Evolutionary conservation across 1,140 invertebrate genomes (phyloP), one percentile per base, ranked within the genome.

Genomic region (Hyphantria cunea): DNA sequence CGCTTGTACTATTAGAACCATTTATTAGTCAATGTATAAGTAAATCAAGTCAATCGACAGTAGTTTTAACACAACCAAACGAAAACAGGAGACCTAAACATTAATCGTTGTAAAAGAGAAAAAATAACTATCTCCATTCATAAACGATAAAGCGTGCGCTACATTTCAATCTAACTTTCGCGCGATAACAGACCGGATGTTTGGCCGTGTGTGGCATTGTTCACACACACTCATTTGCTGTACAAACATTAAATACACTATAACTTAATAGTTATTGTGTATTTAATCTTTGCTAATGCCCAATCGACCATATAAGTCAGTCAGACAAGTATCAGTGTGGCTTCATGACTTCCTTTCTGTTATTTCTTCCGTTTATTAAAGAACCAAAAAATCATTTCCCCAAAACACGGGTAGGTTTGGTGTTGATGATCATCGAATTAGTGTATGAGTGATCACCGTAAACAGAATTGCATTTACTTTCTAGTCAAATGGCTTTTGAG

Each of bases 171-270:
- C 71, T 65, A 82, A 84, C 66, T 75, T 82, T 66, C 45, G 66
- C 63, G 68, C 76, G 83, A 88, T 86, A 86, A 84, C 76, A 52
- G 42, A 68, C 78, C 85, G 85, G 83, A 88, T 88, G 82, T 86
- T 84, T 84, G 77, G 74, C 63, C 73, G 68, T 75, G 75, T 77
- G 73, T 76, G 70, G 72, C 76, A 87, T 87, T 87, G 80, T 84
- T 82, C 68, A 51, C 65, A 72, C 66, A 70, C 64, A 64, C 72
- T 65, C 73, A 75, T 76, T 73, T 59, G 72, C 64, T 76, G 64
- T 45, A 33, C 47, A 55, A 66, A 45, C 50, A 68, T 49, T 61
- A 61, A 59, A 59, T 42, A 50, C 48, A 44, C 48, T 51, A 50
- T 51, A 60, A 60, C 37, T 51, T 25, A 51, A 32, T 51, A 51